A percentile compares a stretch with the other conserved stretches of the same genome.
phyloP scores from a whole-genome alignment of 2,113 vertebrate genomes.

The Macaca nemestrina region DNA sequence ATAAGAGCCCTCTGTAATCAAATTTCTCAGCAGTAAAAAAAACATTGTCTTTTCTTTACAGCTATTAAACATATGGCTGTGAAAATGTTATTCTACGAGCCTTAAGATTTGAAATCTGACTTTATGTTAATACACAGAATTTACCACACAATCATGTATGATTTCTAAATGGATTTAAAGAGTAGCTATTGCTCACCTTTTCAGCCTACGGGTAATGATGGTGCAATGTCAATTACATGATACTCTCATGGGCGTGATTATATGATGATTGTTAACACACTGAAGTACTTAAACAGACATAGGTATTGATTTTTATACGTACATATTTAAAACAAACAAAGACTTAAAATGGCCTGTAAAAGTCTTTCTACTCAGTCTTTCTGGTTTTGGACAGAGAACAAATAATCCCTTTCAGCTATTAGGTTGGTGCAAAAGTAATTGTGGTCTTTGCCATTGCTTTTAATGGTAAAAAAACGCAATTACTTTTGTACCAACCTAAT shows the following conservation, averaged over 20 bases:
- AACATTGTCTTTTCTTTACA: slow-evolving; percentile 49
- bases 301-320: neutral
- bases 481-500: no score
- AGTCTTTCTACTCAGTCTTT: neutral
- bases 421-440: no score
- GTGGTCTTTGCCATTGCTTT: no score
- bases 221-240: neutral
- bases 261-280: neutral
- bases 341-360: neutral
- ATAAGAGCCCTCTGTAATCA: slow-evolving; percentile 55
- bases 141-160: neutral
- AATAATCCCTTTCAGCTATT: neutral
- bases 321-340: neutral
- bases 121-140: slow-evolving; percentile 16
- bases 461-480: no score
- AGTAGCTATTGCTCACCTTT: neutral
- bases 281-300: neutral
- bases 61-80: slow-evolving; percentile 53
- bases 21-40: slow-evolving; percentile 59
- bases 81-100: slow-evolving; percentile 40
- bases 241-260: neutral
- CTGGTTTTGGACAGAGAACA: neutral
- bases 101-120: slow-evolving; percentile 46
- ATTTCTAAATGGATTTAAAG: slow-evolving; percentile 28
- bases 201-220: neutral